Percentiles rank a stretch among this genome's conserved stretches.
Evolutionary conservation across 1,140 invertebrate genomes (phyloP).

Genomic region (Mya arenaria): DNA sequence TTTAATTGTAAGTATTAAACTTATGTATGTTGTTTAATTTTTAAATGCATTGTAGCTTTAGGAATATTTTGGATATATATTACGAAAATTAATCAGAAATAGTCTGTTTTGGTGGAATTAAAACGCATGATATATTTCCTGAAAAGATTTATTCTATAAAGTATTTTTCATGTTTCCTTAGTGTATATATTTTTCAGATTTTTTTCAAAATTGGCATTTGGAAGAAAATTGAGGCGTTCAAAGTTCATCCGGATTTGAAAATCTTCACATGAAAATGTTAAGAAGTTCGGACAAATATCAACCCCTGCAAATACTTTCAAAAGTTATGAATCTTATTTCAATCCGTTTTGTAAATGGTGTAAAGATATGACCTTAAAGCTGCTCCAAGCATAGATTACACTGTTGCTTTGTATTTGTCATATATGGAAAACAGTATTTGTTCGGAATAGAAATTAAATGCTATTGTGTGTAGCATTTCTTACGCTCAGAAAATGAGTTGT

Average conservation of each 20-base stretch:
- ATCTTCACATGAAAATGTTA: not conserved
- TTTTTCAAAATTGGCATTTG: conserved; percentile 11
- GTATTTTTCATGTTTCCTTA: too few relatives aligned
- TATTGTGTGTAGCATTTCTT: not conserved
- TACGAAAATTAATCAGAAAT: too few relatives aligned
- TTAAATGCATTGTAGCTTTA: too few relatives aligned
- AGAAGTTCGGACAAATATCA: not conserved
- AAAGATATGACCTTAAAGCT: not conserved
- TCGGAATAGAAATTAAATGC: not conserved
- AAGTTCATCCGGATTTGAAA: conserved; percentile 3
- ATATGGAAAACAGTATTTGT: not conserved
- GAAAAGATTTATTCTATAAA: too few relatives aligned
- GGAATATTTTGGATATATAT: too few relatives aligned
- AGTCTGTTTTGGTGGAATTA: too few relatives aligned
- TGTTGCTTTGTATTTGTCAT: not conserved
- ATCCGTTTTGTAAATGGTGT: conserved; percentile 3
- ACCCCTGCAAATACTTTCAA: conserved; percentile 1
- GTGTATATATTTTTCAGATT: too few relatives aligned
- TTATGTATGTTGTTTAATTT: too few relatives aligned
- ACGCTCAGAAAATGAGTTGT: not conserved
- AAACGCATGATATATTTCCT: too few relatives aligned
- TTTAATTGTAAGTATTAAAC: too few relatives aligned
- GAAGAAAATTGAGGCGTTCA: not conserved
- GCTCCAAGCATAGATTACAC: not conserved
- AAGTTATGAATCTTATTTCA: conserved; percentile 3